Base-by-base conservation (phyloP, 2,888 invertebrate species). In the Drosophila multiciliata region DNA sequence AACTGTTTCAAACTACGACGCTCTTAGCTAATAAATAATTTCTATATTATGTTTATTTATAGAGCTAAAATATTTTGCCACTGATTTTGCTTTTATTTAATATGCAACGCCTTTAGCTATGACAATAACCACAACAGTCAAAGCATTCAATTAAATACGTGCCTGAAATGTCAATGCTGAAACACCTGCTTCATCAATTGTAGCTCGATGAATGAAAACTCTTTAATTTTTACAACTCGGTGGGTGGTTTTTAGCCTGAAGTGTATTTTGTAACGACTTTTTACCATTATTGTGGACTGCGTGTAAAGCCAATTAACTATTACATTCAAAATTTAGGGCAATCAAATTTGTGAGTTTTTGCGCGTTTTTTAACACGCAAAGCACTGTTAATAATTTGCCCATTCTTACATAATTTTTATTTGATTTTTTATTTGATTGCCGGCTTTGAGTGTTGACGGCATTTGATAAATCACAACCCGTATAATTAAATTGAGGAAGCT, bases 141-240 rank as follows among this genome's bases (percentile, higher is more conserved):
- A 73, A 52, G 58, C 62, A 78, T 45, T 73, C 66, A 64, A 73
- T 66, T 66, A 57, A 53, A 11, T 52, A 85, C 85, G 90, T 89
- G 83, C 17, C 60, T 40, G 36, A 50, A 69, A 70, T 83, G 26
- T 6, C 20, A 71, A 78, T 64, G 26, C 11, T 4, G 40, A 66
- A 63, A 71, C 78, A 87, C 85, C 88, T 89, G 85, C 33, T 50
- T 9, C 29, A 49, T 33, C 20, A 32, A 36, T 17, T 36, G 23
- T 26, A 52, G 60, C 48, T 66, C 69, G 45, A 55, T 79, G 68
- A 72, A 80, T 80, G 72, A 71, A 69, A 60, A 55, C 49, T 66
- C 64, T 52, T 53, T 42, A 15, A 20, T 29, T 29, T 53, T 26
- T 32, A 15, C 42, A 55, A 33, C 68, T 64, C 38, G 49, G 77